Evolutionary conservation across 2,113 vertebrate species (phyloP), one percentile per base, ranked within the genome.

Genomic region (Alectura lathami): DNA sequence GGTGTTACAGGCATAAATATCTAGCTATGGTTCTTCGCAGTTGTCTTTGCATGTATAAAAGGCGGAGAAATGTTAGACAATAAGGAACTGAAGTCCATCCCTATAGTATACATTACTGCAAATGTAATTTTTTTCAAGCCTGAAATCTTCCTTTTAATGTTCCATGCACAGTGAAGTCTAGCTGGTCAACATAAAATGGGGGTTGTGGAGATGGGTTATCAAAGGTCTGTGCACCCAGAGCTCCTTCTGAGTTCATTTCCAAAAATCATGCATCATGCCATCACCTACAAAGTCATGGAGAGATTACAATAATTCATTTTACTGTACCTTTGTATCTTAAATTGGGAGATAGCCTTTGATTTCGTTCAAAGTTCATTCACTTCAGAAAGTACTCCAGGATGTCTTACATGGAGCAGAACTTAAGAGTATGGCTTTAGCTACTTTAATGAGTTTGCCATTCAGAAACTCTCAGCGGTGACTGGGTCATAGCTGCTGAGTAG

Each of bases 41-140:
- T 75, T 83, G 11, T 69, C 53, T 88, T 94, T 69, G 21, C 30
- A 83, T n/a, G 21, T 76, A 56, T 59, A 70, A 78, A 95, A 89
- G 45, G 9, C 29, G 63, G 57, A 70, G 60, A 63, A 95, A 53
- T 60, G 8, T 54, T 88, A 86, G 67, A 48, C 11, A 20, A 8
- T 63, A 43, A 86, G 69, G 53, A 81, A 24, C 15, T 82, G 5
- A 85, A n/a, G 56, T 86, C 56, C 32, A 48, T 87, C 86, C 23
- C n/a, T 40, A 56, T 43, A 78, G 32, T 80, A 11, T 59, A 42
- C 89, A 15, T 70, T 79, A 38, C 62, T 67, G 43, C 42, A 80
- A 86, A 72, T 64, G 47, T 4, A 62, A 64, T 57, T 93, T 82
- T 88, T 66, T 40, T 79, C 91, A 76, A 88, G 32, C 42, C 40